Evolutionary conservation across 2,797 vertebrate genomes (phyloP).

Genomic region (Carapus acus): DNA sequence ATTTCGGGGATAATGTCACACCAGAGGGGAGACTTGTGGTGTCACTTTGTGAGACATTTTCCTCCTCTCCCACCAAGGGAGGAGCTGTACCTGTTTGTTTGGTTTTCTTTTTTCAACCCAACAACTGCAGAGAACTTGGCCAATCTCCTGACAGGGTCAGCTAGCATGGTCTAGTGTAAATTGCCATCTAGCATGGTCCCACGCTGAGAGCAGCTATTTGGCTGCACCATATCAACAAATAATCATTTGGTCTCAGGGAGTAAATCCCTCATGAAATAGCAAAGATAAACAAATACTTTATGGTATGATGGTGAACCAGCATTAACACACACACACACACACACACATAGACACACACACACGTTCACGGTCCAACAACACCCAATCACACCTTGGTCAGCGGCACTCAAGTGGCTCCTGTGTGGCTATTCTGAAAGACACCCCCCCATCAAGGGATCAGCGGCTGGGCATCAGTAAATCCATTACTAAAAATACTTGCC

Average conservation of each 20-base stretch:
- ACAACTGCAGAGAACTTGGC: too few relatives aligned
- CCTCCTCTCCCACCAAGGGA: neutral
- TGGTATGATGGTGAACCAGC: too few relatives aligned
- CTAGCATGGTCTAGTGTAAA: too few relatives aligned
- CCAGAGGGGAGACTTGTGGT: neutral
- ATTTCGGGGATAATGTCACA: neutral
- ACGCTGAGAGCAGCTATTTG: too few relatives aligned
- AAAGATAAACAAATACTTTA: neutral
- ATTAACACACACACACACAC: neutral
- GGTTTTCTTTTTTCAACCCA: too few relatives aligned
- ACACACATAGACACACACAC: conserved; percentile 1
- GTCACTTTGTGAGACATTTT: neutral
- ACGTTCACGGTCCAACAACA: conserved; percentile 5
- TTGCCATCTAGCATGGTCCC: too few relatives aligned
- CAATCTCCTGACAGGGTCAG: too few relatives aligned
- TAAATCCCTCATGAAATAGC: neutral
- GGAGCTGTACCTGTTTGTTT: neutral
- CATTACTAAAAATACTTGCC: conserved; percentile 74
- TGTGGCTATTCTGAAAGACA: conserved; percentile 49
- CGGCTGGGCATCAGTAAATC: conserved; percentile 63
- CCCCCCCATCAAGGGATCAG: conserved; percentile 69
- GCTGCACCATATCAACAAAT: neutral
- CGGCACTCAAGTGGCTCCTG: conserved; percentile 14
- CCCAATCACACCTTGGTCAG: conserved; percentile 31
- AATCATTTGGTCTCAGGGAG: neutral